Base-by-base conservation (phyloP, 2,797 vertebrate genomes). In the Onychomys torridus region DNA sequence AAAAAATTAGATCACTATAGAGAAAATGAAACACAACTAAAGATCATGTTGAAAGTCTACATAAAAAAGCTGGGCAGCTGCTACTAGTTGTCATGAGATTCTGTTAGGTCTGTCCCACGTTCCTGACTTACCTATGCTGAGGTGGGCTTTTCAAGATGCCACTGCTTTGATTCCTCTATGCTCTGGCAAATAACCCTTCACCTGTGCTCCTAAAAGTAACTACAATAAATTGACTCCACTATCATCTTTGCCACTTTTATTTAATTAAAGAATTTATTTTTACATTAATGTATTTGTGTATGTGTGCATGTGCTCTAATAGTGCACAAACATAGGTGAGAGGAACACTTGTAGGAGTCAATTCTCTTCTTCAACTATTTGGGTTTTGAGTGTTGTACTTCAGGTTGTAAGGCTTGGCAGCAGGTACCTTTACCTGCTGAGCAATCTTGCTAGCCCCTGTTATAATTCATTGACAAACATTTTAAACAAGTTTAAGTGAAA, bases 381-480 rank as follows among this genome's bases (percentile, higher is more conserved):
- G 37, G 55, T 61, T 71, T 27, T 43, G 27, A n/a, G 71, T 59
- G 16, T 46, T 34, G 55, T 76, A 14, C 37, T 76, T 76, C 23
- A 34, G 27, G 27, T 69, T 25, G 34, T 69, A 27, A 49, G 43
- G 21, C 7, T 46, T 63, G 82, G 5, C 25, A 46, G 16, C 40
- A 65, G 13, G 17, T 65, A 34, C 59, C 11, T 34, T 84, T 65
- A 84, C 76, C 32, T 84, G 61, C 40, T 34, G 29, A 65, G 46
- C 6, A 17, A 5, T 69, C 65, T 69, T 69, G 46, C 23, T 27
- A 69, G 23, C 9, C 12, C 6, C n/a, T 37, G 3, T 90, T 85
- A n/a, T 84, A 90, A 87, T 75, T 40, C 78, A 63, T 90, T 86
- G 55, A 79, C 32, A 95, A 57, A 88, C 25, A 79, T 78, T 14